These are phyloP conservation scores for Nasonia longicornis DNA, from an alignment of 1,140 invertebrate genomes.

Conservation along the genomic window DNA sequence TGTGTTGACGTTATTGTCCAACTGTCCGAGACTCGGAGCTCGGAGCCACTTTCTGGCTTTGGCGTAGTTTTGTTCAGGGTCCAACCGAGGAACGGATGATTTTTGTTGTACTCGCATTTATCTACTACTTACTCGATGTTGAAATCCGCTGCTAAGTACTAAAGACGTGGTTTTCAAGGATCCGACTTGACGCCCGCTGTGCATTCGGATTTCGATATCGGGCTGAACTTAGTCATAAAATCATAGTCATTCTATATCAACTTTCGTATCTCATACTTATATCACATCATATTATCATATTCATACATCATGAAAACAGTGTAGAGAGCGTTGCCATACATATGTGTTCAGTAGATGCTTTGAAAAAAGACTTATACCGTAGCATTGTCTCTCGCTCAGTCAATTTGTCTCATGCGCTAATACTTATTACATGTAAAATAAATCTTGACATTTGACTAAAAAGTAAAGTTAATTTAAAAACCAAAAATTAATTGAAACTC, in stretches of 20 bases:
- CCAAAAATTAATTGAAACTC: neutral
- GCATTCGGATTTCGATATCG: neutral
- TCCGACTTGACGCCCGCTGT: neutral
- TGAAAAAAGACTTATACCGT: neutral
- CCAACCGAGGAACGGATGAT: neutral
- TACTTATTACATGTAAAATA: neutral
- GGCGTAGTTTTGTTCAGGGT: neutral
- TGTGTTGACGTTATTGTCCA: neutral
- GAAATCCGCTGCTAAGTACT: neutral
- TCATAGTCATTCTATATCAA: neutral
- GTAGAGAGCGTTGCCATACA: neutral
- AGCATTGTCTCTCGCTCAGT: conserved; percentile 37
- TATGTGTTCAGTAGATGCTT: neutral
- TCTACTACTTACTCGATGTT: neutral
- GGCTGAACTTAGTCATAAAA: neutral
- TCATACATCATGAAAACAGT: neutral
- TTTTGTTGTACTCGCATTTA: neutral
- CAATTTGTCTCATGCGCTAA: conserved; percentile 42
- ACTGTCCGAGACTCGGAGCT: too few relatives aligned
- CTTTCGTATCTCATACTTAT: neutral
- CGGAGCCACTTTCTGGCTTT: neutral
- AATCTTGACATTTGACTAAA: neutral
- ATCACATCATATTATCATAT: neutral
- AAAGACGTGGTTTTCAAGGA: neutral
- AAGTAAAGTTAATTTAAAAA: conserved; percentile 1